Base-by-base conservation (phyloP, 2,113 vertebrate species). In the Triplophysa siluroides region DNA sequence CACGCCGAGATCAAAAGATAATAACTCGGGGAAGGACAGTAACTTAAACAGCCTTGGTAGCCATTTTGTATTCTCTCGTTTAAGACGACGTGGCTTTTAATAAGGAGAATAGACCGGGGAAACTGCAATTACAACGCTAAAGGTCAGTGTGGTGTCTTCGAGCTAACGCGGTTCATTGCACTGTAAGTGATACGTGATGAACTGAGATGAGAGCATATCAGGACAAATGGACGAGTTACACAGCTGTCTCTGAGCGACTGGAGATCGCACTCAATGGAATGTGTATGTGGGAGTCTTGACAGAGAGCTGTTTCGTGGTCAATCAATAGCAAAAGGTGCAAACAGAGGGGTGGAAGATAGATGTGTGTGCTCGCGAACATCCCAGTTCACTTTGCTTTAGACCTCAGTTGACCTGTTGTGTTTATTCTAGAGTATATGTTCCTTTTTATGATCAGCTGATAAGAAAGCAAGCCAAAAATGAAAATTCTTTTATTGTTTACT, bases 61-160 rank as follows among this genome's bases (percentile, higher is more conserved):
- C 65, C 16, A 45, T 69, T 60, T 54, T 60, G 3, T 0, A 8
- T 61, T 65, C 19, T 79, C 79, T 60, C 6, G 16, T 60, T 43
- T 26, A 67, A 26, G 10, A 71, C 33, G 26, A 69, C 8, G 8
- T 24, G 24, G 18, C 21, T 47, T 47, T 26, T 11, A 71, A 76
- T 76, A 54, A 72, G 45, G 58, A 38, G 12, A 58, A 64, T 79
- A 76, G 77, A n/a, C 41, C 45, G 64, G 19, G 24, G n/a, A 43
- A 68, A 75, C 13, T 56, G 45, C 50, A 61, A 74, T 43, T 76
- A 56, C 29, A 29, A 19, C 12, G 62, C 43, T 76, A 79, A 85
- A 87, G 81, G 78, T 81, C 72, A 52, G 38, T 8, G 12, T 23
- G 23, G 18, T 10, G 24, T 65, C 50, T 67, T 52, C 50, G 61